phyloP scores from a whole-genome alignment of 2,797 vertebrate species.

The Sciurus vulgaris region DNA sequence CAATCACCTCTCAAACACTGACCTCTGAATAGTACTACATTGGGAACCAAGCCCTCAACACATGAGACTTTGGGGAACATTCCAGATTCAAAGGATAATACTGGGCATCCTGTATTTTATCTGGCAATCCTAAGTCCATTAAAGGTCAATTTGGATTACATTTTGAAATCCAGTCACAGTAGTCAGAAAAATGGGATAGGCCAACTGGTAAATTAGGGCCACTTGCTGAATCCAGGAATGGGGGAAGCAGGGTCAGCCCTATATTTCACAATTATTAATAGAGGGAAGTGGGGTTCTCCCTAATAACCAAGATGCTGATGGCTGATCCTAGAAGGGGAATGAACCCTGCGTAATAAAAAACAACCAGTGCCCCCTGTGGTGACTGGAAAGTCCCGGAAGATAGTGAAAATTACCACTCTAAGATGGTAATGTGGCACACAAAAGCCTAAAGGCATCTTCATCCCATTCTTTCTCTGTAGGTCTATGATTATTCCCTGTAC shows the following conservation, averaged over 20 bases:
- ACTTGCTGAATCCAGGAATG: background rate
- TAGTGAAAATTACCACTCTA: background rate
- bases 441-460: background rate
- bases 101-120: background rate
- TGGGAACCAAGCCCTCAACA: too few species aligned
- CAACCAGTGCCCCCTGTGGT: background rate
- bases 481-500: background rate
- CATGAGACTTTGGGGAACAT: too few species aligned
- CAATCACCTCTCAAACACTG: too few species aligned
- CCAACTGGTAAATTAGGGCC: background rate
- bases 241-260: background rate
- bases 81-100: too few species aligned
- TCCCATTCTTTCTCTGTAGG: background rate
- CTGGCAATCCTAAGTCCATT: background rate
- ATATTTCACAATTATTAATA: too few species aligned
- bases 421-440: accelerated
- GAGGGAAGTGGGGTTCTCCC: background rate
- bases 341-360: background rate
- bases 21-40: too few species aligned
- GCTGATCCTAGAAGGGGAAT: background rate
- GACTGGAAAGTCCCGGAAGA: background rate
- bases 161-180: background rate
- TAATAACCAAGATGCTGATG: background rate
- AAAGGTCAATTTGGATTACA: background rate
- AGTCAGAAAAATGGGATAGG: background rate